These are phyloP conservation scores for Drosophila baimaii DNA, from an alignment of 1,140 invertebrate genomes.

Conservation along the genomic window DNA sequence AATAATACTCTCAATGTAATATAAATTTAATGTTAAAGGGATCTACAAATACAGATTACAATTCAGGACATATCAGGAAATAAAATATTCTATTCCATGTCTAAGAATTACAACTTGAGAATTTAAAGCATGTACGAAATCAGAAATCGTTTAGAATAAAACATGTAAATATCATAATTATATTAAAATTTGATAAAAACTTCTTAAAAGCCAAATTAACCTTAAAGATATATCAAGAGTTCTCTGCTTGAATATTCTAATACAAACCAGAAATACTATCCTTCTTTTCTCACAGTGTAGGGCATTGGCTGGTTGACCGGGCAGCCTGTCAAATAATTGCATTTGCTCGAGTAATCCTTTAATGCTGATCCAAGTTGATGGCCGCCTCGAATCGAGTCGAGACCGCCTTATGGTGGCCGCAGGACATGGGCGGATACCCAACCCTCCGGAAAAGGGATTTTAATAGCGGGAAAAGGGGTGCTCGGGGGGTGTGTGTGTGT, in stretches of 20 bases:
- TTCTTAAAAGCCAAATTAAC: neutral
- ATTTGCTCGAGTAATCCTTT: constrained; percentile 84
- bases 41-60: too few species aligned
- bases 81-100: too few species aligned
- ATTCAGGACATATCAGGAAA: too few species aligned
- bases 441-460: constrained; percentile 23
- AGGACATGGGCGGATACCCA: constrained; percentile 32
- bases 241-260: too few species aligned
- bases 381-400: constrained; percentile 35
- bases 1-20: too few species aligned
- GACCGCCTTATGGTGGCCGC: constrained; percentile 50
- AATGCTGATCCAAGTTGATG: constrained; percentile 83
- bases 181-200: neutral
- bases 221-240: neutral
- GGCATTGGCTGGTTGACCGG: constrained; percentile 25
- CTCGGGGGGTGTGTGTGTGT: constrained; percentile 2
- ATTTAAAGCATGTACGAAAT: neutral
- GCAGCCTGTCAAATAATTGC: constrained; percentile 80
- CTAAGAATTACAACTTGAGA: too few species aligned
- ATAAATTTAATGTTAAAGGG: too few species aligned
- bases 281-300: constrained; percentile 1
- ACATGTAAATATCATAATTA: neutral
- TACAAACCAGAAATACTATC: neutral
- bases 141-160: neutral
- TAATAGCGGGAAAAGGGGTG: constrained; percentile 1